Percentiles rank a stretch among this genome's conserved stretches.
Conservation (phyloP, 2,113 vertebrate genomes). For the Leuciscus idus region DNA sequence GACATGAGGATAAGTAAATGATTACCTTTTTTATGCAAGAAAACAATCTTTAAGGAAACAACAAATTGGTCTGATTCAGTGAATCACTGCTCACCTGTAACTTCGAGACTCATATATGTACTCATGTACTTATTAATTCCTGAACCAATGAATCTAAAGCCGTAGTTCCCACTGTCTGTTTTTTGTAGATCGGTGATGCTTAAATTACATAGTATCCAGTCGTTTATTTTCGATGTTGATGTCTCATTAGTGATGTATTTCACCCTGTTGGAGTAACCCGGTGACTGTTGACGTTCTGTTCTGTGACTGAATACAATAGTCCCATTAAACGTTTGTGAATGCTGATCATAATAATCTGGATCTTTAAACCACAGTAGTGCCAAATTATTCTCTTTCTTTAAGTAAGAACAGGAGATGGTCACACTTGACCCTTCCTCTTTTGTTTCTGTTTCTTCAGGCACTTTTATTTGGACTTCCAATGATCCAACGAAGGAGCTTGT, state of each 20-base stretch:
- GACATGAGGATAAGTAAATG: neutral
- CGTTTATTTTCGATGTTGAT: fast-evolving
- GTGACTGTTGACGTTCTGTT: neutral
- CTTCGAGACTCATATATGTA: neutral
- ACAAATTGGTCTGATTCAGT: neutral
- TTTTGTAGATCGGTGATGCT: constrained; percentile 59
- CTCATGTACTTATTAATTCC: neutral
- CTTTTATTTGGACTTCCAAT: fast-evolving
- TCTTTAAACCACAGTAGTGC: constrained; percentile 70
- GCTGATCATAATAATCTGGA: fast-evolving
- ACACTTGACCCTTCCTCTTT: constrained; percentile 65
- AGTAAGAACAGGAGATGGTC: constrained; percentile 50
- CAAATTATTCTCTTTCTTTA: fast-evolving
- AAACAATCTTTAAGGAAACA: neutral
- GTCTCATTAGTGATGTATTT: fast-evolving
- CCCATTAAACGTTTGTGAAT: fast-evolving
- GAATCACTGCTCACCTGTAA: constrained; percentile 57
- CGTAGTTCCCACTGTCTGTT: constrained; percentile 65
- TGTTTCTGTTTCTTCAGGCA: fast-evolving
- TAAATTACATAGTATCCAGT: constrained; percentile 37
- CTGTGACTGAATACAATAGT: constrained; percentile 54
- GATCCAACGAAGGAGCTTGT: too few relatives aligned
- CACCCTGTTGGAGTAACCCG: constrained; percentile 58
- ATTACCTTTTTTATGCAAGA: neutral
- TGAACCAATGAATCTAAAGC: constrained; percentile 48